Conservation (phyloP, 2,113 vertebrate genomes). For the Empidonax alnorum region DNA sequence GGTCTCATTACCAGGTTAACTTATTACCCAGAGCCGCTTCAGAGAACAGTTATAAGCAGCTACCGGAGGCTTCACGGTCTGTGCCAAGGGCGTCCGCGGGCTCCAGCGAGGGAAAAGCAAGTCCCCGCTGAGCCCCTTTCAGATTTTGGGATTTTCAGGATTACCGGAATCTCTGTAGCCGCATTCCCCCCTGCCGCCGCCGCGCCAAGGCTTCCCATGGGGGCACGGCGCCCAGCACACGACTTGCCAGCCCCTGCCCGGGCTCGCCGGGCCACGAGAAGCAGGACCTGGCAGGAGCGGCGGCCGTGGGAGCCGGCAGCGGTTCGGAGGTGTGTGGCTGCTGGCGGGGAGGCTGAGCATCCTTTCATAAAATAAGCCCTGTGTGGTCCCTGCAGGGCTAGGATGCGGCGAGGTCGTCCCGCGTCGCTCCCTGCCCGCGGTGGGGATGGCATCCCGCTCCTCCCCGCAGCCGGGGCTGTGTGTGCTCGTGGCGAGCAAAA, state of each 20-base stretch:
- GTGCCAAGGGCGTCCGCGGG: fast-evolving
- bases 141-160: not conserved
- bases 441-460: not conserved
- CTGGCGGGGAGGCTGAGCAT: not conserved
- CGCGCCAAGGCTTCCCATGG: not conserved
- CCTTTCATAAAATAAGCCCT: not conserved
- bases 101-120: not conserved
- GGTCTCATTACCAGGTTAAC: slow-evolving; percentile 62
- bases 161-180: not conserved
- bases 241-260: slow-evolving; percentile 15
- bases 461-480: fast-evolving
- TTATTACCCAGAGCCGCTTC: not conserved
- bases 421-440: fast-evolving
- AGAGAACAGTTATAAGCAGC: not conserved
- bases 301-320: not conserved
- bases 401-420: not conserved
- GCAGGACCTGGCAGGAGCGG: not conserved
- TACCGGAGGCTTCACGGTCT: not conserved
- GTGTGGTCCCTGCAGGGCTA: slow-evolving; percentile 7
- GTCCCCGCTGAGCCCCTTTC: fast-evolving
- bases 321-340: not conserved
- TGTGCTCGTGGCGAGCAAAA: not conserved
- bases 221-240: not conserved
- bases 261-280: not conserved
- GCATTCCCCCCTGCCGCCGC: not conserved